phyloP scores from a whole-genome alignment of 2,113 vertebrate species.

The Pygoscelis adeliae region DNA sequence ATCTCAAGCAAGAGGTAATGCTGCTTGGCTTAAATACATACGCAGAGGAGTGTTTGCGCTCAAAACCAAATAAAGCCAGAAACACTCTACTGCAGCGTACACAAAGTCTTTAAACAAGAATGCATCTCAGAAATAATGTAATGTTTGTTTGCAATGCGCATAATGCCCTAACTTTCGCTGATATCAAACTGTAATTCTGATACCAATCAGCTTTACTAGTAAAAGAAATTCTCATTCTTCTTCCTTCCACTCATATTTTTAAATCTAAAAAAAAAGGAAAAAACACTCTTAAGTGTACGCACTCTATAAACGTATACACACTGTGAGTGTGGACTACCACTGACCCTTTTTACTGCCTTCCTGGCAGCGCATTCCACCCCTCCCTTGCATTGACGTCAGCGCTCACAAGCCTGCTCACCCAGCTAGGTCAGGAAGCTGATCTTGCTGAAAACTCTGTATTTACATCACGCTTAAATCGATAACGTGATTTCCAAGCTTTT shows the following conservation, averaged over 20 bases:
- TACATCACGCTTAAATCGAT: accelerated
- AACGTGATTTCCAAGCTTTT: neutral
- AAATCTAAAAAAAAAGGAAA: neutral
- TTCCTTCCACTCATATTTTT: neutral
- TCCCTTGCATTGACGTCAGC: neutral
- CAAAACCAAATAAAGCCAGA: neutral
- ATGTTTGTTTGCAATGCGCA: neutral
- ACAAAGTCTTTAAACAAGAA: neutral
- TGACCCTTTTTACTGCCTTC: neutral
- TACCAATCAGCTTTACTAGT: neutral
- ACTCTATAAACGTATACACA: neutral
- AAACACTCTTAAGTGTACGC: neutral
- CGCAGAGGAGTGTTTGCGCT: neutral
- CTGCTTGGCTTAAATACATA: neutral
- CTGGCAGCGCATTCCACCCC: neutral
- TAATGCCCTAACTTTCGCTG: neutral
- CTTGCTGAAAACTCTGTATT: neutral
- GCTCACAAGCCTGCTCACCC: neutral
- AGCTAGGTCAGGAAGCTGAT: neutral
- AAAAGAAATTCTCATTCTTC: neutral
- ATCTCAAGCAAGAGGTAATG: constrained; percentile 86
- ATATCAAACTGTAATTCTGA: neutral
- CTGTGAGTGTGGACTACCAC: neutral
- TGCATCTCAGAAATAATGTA: neutral
- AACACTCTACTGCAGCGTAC: neutral